phyloP scores from a whole-genome alignment of 2,888 invertebrate genomes.

The Drosophila lutescens region DNA sequence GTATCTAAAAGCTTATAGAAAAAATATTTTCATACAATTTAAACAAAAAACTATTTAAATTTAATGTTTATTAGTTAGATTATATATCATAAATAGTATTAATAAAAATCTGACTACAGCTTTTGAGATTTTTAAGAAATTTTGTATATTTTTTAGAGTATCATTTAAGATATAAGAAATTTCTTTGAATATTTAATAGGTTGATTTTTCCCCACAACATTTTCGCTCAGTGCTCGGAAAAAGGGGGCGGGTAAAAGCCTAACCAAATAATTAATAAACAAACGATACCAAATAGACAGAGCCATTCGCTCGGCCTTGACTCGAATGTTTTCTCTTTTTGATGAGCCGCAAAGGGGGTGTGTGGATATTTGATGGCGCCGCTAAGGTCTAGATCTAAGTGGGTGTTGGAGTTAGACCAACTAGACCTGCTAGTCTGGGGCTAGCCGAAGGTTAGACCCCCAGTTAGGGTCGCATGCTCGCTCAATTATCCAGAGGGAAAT shows the following conservation, averaged over 20 bases:
- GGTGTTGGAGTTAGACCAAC: not conserved
- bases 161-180: no score
- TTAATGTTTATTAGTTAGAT: no score
- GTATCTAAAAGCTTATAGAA: no score
- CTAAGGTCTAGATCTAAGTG: not conserved
- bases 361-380: not conserved
- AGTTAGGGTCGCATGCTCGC: conserved; percentile 47
- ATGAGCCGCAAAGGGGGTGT: conserved; percentile 27
- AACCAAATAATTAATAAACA: conserved; percentile 75
- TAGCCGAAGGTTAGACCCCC: conserved; percentile 33
- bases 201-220: not conserved
- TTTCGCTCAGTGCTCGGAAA: conserved; percentile 1
- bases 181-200: not conserved
- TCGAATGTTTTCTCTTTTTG: conserved; percentile 55
- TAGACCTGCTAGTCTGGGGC: not conserved
- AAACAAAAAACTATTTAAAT: no score
- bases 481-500: conserved; percentile 53
- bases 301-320: conserved; percentile 60
- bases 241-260: conserved; percentile 27
- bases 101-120: no score
- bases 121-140: no score
- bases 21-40: no score
- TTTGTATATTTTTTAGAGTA: no score
- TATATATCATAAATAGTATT: no score
- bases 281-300: conserved; percentile 41